Conservation (phyloP, 2,888 invertebrate species). For the Lasioglossum marginatum region DNA sequence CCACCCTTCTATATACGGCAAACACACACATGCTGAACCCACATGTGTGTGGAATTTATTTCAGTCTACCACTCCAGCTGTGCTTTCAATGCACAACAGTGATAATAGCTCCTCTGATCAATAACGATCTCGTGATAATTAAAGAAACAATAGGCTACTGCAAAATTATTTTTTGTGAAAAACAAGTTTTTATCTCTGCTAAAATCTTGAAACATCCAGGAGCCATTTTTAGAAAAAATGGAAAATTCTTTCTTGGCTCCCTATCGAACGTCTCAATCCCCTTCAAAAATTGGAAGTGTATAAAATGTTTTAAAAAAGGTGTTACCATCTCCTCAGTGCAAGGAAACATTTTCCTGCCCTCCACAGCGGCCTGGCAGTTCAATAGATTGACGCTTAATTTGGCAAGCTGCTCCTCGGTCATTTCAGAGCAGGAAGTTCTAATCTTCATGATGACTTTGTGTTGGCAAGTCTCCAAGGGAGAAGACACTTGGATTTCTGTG, state of each 20-base stretch:
- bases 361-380: conserved; percentile 88
- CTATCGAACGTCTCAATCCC: too few species aligned
- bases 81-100: background rate
- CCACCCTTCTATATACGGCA: conserved; percentile 55
- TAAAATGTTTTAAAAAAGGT: background rate
- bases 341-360: conserved; percentile 87
- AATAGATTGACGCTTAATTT: conserved; percentile 89
- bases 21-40: background rate
- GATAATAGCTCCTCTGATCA: background rate
- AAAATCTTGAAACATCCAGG: too few species aligned
- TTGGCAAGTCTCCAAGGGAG: conserved; percentile 88
- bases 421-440: conserved; percentile 86
- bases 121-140: background rate
- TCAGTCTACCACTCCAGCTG: background rate
- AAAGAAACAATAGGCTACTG: background rate
- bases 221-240: too few species aligned
- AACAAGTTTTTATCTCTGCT: too few species aligned
- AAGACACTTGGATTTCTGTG: conserved; percentile 86
- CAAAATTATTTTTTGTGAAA: background rate
- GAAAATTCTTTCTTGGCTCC: background rate
- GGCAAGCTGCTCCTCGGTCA: conserved; percentile 88
- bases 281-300: background rate
- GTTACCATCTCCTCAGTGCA: conserved; percentile 88
- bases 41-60: background rate
- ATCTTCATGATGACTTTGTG: conserved; percentile 88